Percentiles rank a stretch among this genome's conserved stretches.
Conservation (phyloP, 2,888 invertebrate species). For the Odontocolon sp. region DNA sequence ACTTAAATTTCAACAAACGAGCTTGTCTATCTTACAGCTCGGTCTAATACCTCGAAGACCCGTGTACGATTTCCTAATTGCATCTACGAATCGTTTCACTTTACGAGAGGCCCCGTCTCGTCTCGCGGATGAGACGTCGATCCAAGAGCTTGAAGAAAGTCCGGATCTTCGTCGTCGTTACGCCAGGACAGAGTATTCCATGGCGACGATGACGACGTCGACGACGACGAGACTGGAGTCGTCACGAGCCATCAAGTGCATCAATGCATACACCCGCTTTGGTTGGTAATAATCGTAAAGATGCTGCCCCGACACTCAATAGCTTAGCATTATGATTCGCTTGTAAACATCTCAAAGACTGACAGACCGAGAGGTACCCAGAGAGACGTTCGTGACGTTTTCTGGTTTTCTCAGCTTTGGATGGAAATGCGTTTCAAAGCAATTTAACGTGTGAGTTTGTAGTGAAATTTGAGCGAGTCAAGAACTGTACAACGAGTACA, state of each 20-base stretch:
- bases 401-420: not conserved
- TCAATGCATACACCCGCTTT: constrained; percentile 27
- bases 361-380: too few species aligned
- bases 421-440: not conserved
- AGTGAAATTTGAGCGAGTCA: not conserved
- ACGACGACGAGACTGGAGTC: constrained; percentile 40
- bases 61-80: constrained; percentile 52
- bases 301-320: constrained; percentile 41
- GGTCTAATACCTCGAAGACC: constrained; percentile 24
- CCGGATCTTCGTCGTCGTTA: constrained; percentile 24
- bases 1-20: constrained; percentile 42
- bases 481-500: not conserved
- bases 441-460: not conserved
- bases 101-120: constrained; percentile 35
- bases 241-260: constrained; percentile 39
- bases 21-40: constrained; percentile 8
- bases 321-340: constrained; percentile 43
- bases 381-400: too few species aligned
- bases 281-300: constrained; percentile 52
- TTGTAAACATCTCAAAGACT: constrained; percentile 42
- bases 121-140: constrained; percentile 41
- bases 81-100: constrained; percentile 54
- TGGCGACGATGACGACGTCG: constrained; percentile 46
- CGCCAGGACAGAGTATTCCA: constrained; percentile 3
- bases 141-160: constrained; percentile 16